Evolutionary conservation across 2,113 vertebrate genomes (phyloP).

Genomic region (Oenanthe melanoleuca): DNA sequence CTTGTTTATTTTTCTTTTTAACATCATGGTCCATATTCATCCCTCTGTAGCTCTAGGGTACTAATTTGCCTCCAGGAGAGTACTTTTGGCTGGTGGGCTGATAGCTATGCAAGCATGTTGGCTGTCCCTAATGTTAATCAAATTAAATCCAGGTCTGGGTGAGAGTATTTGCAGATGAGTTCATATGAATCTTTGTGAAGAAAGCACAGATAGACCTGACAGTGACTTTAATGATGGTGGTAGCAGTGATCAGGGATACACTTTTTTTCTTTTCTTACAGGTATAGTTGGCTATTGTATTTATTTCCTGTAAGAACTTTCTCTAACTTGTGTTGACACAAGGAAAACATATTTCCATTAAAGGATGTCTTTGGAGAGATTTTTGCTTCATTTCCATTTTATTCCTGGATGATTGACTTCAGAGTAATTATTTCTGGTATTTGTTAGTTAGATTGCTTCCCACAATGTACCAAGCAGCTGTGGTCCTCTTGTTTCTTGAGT

Average conservation of each 20-base stretch:
- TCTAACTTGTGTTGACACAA: not conserved
- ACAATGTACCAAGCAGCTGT: accelerated
- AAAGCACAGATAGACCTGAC: not conserved
- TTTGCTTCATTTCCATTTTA: not conserved
- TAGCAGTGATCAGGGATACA: not conserved
- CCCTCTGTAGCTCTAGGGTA: not conserved
- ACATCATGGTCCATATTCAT: not conserved
- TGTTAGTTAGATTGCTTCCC: not conserved
- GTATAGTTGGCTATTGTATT: not conserved
- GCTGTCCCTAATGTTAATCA: not conserved
- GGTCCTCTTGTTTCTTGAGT: not conserved
- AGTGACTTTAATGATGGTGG: not conserved
- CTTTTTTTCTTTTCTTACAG: not conserved
- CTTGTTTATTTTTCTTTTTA: not conserved
- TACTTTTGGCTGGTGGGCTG: not conserved
- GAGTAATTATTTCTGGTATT: not conserved
- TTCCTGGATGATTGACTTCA: not conserved
- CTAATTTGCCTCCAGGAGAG: not conserved
- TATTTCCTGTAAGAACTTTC: not conserved
- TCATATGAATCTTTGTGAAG: not conserved
- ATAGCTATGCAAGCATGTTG: not conserved
- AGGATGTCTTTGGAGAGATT: not conserved
- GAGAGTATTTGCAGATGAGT: not conserved
- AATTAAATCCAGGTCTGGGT: not conserved
- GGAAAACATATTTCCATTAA: not conserved